Evolutionary conservation across 2,888 invertebrate species (phyloP).

Genomic region (Orthosia gracilis): DNA sequence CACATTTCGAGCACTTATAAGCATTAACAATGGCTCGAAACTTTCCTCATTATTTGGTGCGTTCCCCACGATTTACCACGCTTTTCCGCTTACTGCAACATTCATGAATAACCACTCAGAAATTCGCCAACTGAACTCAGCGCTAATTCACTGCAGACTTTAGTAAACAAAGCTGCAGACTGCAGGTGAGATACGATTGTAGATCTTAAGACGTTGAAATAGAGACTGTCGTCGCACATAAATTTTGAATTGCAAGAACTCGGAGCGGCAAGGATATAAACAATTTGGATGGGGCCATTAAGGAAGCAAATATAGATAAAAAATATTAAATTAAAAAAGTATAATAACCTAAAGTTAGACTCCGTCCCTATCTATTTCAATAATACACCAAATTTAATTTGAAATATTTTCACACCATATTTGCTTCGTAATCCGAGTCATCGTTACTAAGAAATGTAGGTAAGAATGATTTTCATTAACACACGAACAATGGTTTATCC

Average conservation of each 20-base stretch:
- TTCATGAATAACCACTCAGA: constrained; percentile 71
- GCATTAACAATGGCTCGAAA: constrained; percentile 66
- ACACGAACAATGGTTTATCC: constrained; percentile 1
- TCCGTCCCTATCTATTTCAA: neutral
- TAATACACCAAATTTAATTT: neutral
- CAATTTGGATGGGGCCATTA: constrained; percentile 67
- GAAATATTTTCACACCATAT: neutral
- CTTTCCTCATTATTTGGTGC: constrained; percentile 68
- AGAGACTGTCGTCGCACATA: constrained; percentile 60
- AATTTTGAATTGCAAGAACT: constrained; percentile 68
- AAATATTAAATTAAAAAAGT: neutral
- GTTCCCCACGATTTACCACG: constrained; percentile 65
- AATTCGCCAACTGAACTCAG: constrained; percentile 67
- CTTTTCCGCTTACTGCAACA: constrained; percentile 66
- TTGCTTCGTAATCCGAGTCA: neutral
- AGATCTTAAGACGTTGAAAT: constrained; percentile 62
- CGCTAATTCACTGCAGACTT: constrained; percentile 74
- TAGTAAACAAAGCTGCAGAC: constrained; percentile 71
- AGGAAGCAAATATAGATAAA: constrained; percentile 31
- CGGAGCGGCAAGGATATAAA: constrained; percentile 68
- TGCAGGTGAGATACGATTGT: constrained; percentile 60
- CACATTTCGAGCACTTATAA: constrained; percentile 64
- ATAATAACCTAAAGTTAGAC: neutral
- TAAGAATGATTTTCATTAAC: neutral
- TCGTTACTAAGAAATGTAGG: neutral